Percentiles rank a stretch among this genome's conserved stretches.
Conservation (phyloP, 2,888 invertebrate genomes). For the Drosophila algonquin region DNA sequence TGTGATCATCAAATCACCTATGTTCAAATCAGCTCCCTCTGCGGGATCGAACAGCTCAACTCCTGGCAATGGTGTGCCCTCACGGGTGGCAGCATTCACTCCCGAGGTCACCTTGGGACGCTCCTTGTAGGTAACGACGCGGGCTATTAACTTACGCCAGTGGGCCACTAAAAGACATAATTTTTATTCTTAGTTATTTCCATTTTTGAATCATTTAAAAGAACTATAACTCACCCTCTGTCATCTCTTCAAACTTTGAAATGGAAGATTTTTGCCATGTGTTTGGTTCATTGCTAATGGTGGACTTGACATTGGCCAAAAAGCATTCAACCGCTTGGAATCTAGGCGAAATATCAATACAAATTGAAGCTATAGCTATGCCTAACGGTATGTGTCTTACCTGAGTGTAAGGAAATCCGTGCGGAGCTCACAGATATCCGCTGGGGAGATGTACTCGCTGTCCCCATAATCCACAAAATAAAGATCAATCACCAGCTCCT, state of each 20-base stretch:
- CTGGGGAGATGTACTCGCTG: slow-evolving; percentile 87
- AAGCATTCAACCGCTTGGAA: slow-evolving; percentile 94
- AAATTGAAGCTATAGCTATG: background rate
- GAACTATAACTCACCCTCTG: slow-evolving; percentile 85
- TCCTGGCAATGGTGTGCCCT: slow-evolving; percentile 90
- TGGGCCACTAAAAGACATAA: slow-evolving; percentile 86
- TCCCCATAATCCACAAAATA: slow-evolving; percentile 96
- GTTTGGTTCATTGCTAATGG: slow-evolving; percentile 83
- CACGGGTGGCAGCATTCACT: slow-evolving; percentile 83
- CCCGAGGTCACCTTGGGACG: slow-evolving; percentile 81
- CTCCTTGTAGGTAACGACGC: slow-evolving; percentile 89
- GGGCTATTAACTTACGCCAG: slow-evolving; percentile 92
- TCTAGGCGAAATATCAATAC: slow-evolving; percentile 52
- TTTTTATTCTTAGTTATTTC: background rate
- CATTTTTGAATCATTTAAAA: background rate
- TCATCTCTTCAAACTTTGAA: slow-evolving; percentile 88
- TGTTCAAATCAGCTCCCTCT: slow-evolving; percentile 84
- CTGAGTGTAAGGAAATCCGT: slow-evolving; percentile 86
- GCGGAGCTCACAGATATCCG: slow-evolving; percentile 89
- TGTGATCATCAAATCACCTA: slow-evolving; percentile 80
- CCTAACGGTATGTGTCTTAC: slow-evolving; percentile 51
- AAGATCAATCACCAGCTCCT: slow-evolving; percentile 88
- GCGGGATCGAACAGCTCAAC: slow-evolving; percentile 90
- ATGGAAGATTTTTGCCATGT: slow-evolving; percentile 87
- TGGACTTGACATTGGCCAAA: slow-evolving; percentile 89